phyloP scores from a whole-genome alignment of 2,888 invertebrate genomes.

The Coenonympha glycerion region DNA sequence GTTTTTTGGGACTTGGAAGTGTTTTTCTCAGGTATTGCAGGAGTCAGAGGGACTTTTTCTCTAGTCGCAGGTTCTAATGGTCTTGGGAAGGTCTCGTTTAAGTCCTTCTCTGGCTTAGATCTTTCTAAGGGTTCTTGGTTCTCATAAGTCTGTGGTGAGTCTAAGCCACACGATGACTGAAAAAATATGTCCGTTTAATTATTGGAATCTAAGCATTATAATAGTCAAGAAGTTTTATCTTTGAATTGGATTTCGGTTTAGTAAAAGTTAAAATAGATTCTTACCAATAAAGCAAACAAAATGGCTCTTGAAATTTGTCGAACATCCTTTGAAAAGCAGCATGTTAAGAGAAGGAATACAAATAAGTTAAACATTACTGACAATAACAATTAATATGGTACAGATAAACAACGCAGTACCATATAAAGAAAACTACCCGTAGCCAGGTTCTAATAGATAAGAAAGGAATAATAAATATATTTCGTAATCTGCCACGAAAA shows the following conservation, averaged over 20 bases:
- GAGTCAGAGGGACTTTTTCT: slow-evolving; percentile 51
- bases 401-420: too few species aligned
- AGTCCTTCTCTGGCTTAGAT: slow-evolving; percentile 52
- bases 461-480: too few species aligned
- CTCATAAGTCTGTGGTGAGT: slow-evolving; percentile 59
- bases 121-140: slow-evolving; percentile 59
- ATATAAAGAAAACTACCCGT: too few species aligned
- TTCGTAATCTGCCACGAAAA: too few species aligned
- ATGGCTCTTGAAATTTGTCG: slow-evolving; percentile 45
- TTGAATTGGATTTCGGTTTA: too few species aligned
- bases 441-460: too few species aligned
- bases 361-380: too few species aligned
- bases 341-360: slow-evolving; percentile 28
- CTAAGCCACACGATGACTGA: slow-evolving; percentile 61
- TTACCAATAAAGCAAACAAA: slow-evolving; percentile 47
- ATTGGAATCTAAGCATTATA: too few species aligned
- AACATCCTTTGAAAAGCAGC: slow-evolving; percentile 53
- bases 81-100: slow-evolving; percentile 52
- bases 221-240: too few species aligned
- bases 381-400: too few species aligned
- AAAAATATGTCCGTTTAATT: slow-evolving; percentile 16
- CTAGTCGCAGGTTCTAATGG: slow-evolving; percentile 42
- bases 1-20: slow-evolving; percentile 45
- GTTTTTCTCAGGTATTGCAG: slow-evolving; percentile 48
- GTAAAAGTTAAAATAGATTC: too few species aligned